Evolutionary conservation across 30 jellyfish, hydroid and myxozoan species (phyloP).

Genomic region (Hydractinia echinata): DNA sequence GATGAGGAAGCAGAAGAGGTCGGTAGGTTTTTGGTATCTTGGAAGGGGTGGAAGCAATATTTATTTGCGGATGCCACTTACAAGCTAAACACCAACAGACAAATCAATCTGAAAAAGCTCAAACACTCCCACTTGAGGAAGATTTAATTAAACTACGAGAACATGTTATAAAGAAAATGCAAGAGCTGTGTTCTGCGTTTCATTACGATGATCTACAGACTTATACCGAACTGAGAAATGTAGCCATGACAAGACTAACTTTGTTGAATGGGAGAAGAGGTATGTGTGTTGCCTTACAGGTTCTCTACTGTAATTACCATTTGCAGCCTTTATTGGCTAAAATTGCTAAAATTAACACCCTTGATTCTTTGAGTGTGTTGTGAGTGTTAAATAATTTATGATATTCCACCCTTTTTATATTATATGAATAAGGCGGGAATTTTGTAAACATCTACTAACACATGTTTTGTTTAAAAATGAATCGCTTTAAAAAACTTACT

Average conservation of each 20-base stretch:
- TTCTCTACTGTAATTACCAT: no score
- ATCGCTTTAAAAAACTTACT: no score
- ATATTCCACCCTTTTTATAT: no score
- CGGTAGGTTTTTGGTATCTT: slow-evolving; percentile 5
- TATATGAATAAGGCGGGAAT: no score
- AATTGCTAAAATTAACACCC: no score
- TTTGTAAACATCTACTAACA: no score
- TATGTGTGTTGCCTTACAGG: no score
- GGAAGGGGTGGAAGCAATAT: slow-evolving; percentile 1
- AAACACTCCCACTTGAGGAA: slow-evolving; percentile 23
- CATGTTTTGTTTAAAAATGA: no score
- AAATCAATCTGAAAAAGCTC: slow-evolving; percentile 13
- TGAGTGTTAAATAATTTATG: no score
- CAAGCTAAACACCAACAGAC: slow-evolving; percentile 18
- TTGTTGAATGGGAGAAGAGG: slow-evolving; percentile 28
- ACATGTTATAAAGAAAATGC: slow-evolving; percentile 12
- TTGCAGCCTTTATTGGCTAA: no score
- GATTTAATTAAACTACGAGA: slow-evolving; percentile 1
- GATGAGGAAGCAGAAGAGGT: slow-evolving; percentile 15
- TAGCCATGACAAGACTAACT: slow-evolving; percentile 16
- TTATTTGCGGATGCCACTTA: slow-evolving; percentile 26
- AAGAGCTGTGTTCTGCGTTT: not conserved
- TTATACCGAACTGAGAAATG: slow-evolving; percentile 16
- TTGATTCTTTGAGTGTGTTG: no score
- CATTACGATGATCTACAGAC: slow-evolving; percentile 5